Evolutionary conservation across 2,888 invertebrate genomes (phyloP).

Genomic region (Euzophera pinguis): DNA sequence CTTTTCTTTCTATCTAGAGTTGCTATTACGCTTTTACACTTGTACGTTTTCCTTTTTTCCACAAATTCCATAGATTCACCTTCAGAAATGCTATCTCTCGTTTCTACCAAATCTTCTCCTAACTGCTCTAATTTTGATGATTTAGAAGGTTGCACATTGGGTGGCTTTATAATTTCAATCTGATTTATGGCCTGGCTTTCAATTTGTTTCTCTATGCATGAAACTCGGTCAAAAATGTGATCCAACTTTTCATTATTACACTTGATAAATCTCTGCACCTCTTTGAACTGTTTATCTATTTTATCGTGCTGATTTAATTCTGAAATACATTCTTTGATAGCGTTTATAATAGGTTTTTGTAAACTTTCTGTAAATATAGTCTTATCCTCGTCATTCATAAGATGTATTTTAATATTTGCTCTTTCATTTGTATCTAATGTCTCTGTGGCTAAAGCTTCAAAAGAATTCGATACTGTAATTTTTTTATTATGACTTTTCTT

Average conservation of each 20-base stretch:
- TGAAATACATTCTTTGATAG: constrained; percentile 51
- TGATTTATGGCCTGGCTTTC: constrained; percentile 23
- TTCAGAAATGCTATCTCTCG: constrained; percentile 41
- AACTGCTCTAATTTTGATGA: constrained; percentile 53
- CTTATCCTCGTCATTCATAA: constrained; percentile 65
- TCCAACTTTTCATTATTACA: constrained; percentile 50
- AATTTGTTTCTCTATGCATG: constrained; percentile 50
- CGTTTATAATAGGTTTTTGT: constrained; percentile 49
- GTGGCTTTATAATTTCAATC: constrained; percentile 22
- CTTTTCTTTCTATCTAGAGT: constrained; percentile 19
- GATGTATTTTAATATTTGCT: constrained; percentile 58
- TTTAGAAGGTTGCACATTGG: constrained; percentile 24
- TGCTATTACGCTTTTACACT: constrained; percentile 24
- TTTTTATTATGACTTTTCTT: constrained; percentile 34
- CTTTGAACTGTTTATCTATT: constrained; percentile 34
- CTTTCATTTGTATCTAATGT: constrained; percentile 37
- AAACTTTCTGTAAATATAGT: constrained; percentile 52
- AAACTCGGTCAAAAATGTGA: constrained; percentile 45
- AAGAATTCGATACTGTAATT: constrained; percentile 50
- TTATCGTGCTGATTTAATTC: constrained; percentile 36
- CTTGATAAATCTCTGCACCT: constrained; percentile 39
- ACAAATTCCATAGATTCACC: constrained; percentile 42
- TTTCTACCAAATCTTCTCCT: constrained; percentile 43
- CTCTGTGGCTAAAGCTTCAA: constrained; percentile 60
- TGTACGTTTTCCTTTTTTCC: constrained; percentile 29